phyloP scores from a whole-genome alignment of 2,797 vertebrate genomes.

The Pangasius mekongensis region DNA sequence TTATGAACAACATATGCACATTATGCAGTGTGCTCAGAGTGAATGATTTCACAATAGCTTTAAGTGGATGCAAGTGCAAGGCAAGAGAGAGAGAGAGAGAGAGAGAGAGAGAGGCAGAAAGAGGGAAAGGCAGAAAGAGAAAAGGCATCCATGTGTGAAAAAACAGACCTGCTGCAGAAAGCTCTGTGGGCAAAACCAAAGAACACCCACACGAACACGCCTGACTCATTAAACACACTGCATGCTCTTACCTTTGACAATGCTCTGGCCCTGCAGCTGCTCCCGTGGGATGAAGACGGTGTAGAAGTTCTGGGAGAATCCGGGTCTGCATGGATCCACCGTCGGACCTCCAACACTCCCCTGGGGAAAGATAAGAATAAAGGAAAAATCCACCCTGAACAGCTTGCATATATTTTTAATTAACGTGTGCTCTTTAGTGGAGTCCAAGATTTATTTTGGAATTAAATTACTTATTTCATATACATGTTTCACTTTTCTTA shows the following conservation, averaged over 20 bases:
- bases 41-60: constrained; percentile 33
- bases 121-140: not conserved
- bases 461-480: not conserved
- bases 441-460: not conserved
- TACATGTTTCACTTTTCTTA: too few species aligned
- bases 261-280: constrained; percentile 86
- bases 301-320: constrained; percentile 94
- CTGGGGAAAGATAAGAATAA: constrained; percentile 63
- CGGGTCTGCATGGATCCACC: constrained; percentile 84
- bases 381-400: not conserved
- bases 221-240: constrained; percentile 62
- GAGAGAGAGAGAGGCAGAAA: not conserved
- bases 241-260: constrained; percentile 90
- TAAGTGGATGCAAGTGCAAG: constrained; percentile 14
- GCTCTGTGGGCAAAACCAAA: constrained; percentile 28
- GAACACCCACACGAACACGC: constrained; percentile 44
- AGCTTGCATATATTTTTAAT: not conserved
- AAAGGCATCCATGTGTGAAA: constrained; percentile 30
- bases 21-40: constrained; percentile 20
- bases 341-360: constrained; percentile 80
- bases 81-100: not conserved
- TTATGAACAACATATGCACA: constrained; percentile 36
- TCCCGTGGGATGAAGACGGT: constrained; percentile 88
- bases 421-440: not conserved
- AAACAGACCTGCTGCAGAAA: constrained; percentile 52